phyloP scores from a whole-genome alignment of 2,797 vertebrate species.

The Psittacula derbiana region DNA sequence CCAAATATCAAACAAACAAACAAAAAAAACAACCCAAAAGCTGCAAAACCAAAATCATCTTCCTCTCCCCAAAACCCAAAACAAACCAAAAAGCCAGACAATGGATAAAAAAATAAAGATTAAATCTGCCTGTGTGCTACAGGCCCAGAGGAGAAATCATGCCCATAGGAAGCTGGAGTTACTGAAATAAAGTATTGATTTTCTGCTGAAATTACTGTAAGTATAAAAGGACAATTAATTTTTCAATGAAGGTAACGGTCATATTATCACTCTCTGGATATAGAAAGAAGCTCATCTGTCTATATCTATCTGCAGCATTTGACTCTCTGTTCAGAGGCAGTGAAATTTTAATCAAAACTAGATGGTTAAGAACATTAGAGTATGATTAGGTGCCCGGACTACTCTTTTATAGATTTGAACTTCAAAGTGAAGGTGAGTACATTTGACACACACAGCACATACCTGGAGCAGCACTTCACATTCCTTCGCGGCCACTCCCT shows the following conservation, averaged over 20 bases:
- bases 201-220: constrained; percentile 18
- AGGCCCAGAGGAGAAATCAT: background rate
- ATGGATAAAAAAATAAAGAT: background rate
- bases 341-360: background rate
- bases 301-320: background rate
- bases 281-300: background rate
- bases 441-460: background rate
- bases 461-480: background rate
- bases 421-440: background rate
- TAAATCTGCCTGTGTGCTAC: background rate
- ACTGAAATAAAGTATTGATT: constrained; percentile 37
- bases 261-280: constrained; percentile 16
- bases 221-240: constrained; percentile 46
- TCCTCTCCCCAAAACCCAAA: background rate
- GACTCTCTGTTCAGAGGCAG: constrained; percentile 17
- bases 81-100: background rate
- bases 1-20: background rate
- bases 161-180: background rate
- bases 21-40: background rate
- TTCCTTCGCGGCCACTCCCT: background rate
- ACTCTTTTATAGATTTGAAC: constrained; percentile 11
- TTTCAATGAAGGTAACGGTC: background rate
- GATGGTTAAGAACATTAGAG: background rate
- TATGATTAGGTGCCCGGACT: background rate
- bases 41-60: background rate